Base-by-base conservation (phyloP, 2,113 vertebrate species). In the Empidonax traillii region DNA sequence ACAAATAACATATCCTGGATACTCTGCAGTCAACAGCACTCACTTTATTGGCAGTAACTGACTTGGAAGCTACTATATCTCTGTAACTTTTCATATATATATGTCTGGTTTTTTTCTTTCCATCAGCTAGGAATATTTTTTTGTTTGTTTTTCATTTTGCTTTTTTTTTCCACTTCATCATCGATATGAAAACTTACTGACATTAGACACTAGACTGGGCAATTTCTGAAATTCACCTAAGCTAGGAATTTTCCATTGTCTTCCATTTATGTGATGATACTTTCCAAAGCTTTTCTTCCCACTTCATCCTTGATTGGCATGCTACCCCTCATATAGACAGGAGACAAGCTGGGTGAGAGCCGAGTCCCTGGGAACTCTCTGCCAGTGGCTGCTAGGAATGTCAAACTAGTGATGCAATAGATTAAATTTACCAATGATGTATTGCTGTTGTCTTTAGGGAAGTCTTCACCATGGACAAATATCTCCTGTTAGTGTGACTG, bases 1-100 rank as follows among this genome's bases (percentile, higher is more conserved):
- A 68, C 76, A 96, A 96, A 94, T 61, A 85, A 85, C 73, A 59
- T 76, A 87, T 77, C 58, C 73, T 82, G 75, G 81, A 52, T 63
- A 85, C 61, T 77, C 39, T 93, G 78, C 52, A 91, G 89, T 85
- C 62, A 87, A 59, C 79, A 87, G 31, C 16, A 43, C 14, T 72
- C 0, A 0, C 14, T 47, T 61, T 88, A 66, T 65, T 90, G 28
- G 22, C 47, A 90, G 28, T 53, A 67, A 59, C n/a, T 63, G 35
- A 47, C 35, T 71, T 76, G 41, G 66, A 92, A 90, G 37, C 30
- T 61, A 56, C 46, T 77, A 14, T 49, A 53, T 59, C 12, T 79
- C 28, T 5, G 9, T 68, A 52, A 77, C 14, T 89, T 79, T 62
- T 61, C 39, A 28, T 20, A 27, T 71, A 6, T 47, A 6, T 69